Conservation (phyloP, 1,140 invertebrate genomes). For the Zaprionus tsacasi region DNA sequence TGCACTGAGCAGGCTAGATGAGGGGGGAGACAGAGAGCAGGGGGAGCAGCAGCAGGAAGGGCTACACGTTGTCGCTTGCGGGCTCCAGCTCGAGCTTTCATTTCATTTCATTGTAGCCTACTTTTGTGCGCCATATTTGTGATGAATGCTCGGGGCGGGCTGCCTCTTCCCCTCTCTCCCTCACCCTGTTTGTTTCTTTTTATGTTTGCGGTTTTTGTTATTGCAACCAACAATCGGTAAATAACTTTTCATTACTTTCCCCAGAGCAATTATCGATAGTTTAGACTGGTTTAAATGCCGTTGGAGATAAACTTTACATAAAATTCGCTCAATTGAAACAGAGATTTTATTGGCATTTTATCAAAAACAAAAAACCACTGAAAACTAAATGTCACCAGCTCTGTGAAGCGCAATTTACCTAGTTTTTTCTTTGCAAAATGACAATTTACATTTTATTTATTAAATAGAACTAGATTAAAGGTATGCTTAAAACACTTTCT, state of each 20-base stretch:
- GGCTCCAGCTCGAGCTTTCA: background rate
- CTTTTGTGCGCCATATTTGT: conserved; percentile 1
- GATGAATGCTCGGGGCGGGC: background rate
- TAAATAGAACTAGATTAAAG: no score
- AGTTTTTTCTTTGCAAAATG: no score
- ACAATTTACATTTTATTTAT: no score
- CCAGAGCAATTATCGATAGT: background rate
- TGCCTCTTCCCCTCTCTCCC: no score
- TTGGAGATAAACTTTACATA: conserved; percentile 2
- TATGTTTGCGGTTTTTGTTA: background rate
- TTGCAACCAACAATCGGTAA: background rate
- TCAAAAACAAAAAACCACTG: background rate
- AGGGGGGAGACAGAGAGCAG: background rate
- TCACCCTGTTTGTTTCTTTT: background rate
- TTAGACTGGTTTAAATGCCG: background rate
- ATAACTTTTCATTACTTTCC: conserved; percentile 3
- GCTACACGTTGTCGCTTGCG: background rate
- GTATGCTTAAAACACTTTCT: background rate
- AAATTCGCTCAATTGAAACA: background rate
- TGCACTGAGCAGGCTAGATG: background rate
- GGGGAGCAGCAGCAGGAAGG: background rate
- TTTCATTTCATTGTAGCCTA: conserved; percentile 55
- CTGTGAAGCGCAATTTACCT: no score
- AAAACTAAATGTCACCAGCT: background rate
- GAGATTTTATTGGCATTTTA: background rate